Evolutionary conservation across 2,113 vertebrate genomes (phyloP), one percentile per base, ranked within the genome.

Genomic region (Podarcis muralis): DNA sequence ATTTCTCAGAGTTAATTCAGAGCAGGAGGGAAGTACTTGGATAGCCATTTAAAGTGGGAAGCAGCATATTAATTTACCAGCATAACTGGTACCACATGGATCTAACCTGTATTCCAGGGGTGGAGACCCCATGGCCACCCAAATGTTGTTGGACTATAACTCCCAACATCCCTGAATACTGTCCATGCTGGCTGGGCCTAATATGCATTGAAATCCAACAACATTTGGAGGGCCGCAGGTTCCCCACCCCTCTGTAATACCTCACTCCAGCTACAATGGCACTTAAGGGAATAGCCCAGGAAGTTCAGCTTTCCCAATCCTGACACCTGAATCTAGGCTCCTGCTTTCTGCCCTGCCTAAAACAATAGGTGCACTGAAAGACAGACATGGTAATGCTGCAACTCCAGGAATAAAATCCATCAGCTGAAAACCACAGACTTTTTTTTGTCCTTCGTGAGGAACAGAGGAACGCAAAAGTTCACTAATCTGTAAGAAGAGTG

Each of bases 11-110:
- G 85, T 84, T 30, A 90, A 57, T 6, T 48, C 79, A 68, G 20
- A 0, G 0, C 69, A 79, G 66, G 16, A 0, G 18, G 71, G 90
- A 80, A 35, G 32, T 48, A 5, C 40, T 66, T 65, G 79, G 87
- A 78, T 0, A 5, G 32, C 15, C 88, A 32, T 16, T 53, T 80
- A 78, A 3, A 79, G 25, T 16, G 43, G 27, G 13, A 53, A 79
- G 43, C 9, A 43, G 53, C 16, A 12, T 27, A 43, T 78, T 48
- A 25, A 78, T 68, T 68, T 83, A 83, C 15, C 23, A 40, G 62
- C 5, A 20, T 23, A 79, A 48, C 16, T 83, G 81, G 65, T 71
- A 66, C 40, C 30, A 30, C 27, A 83, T 27, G 69, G 81, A 16
- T 48, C 59, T 82, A 32, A 35, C 32, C 35, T 68, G 23, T 62